These are phyloP conservation scores for Hoplostethus mediterraneus DNA, from an alignment of 2,797 vertebrate species.

Conservation along the genomic window DNA sequence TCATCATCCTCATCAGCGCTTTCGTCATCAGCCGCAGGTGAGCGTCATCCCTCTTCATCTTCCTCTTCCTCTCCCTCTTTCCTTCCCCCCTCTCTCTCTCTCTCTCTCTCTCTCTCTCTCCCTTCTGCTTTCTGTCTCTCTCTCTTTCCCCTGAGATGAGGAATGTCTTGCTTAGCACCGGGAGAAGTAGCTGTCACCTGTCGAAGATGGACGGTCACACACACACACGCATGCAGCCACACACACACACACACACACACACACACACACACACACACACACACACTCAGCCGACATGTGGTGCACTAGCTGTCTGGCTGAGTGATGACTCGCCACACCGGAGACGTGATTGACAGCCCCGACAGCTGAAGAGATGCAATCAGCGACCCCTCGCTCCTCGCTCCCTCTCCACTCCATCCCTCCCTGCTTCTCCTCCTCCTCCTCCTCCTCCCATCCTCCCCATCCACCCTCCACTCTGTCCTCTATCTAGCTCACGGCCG, in stretches of 20 bases:
- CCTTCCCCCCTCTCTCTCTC: neutral
- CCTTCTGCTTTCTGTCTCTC: conserved; percentile 56
- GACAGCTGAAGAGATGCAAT: conserved; percentile 81
- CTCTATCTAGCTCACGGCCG: conserved; percentile 40
- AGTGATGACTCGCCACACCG: conserved; percentile 78
- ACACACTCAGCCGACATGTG: conserved; percentile 42
- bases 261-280: conserved; percentile 26
- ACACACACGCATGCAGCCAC: conserved; percentile 25
- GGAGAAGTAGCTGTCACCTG: conserved; percentile 62
- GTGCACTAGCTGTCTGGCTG: conserved; percentile 45
- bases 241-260: conserved; percentile 16
- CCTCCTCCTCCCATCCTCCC: neutral
- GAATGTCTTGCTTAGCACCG: conserved; percentile 67
- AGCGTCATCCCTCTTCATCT: conserved; percentile 56
- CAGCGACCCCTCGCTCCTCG: conserved; percentile 70
- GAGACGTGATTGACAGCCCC: conserved; percentile 76
- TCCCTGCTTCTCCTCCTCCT: conserved; percentile 3
- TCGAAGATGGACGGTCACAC: conserved; percentile 30
- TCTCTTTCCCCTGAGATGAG: conserved; percentile 38
- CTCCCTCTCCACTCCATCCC: conserved; percentile 63
- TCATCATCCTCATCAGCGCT: conserved; percentile 95
- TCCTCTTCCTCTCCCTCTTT: neutral
- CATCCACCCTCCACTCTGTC: neutral
- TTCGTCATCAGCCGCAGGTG: conserved; percentile 99
- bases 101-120: conserved; percentile 5